phyloP scores from a whole-genome alignment of 2,113 vertebrate species.

The Mustela lutreola region DNA sequence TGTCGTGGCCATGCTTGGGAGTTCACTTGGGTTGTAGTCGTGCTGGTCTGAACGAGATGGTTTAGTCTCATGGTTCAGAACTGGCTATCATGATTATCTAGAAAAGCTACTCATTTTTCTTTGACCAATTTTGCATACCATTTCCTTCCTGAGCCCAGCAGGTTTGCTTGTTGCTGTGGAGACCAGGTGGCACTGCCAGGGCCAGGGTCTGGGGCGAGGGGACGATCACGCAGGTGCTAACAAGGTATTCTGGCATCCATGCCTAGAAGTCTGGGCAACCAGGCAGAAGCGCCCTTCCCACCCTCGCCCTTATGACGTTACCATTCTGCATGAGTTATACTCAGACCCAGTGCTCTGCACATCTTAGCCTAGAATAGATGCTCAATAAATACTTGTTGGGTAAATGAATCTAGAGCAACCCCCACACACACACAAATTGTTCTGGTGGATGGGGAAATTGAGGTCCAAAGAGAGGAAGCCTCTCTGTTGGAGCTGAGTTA shows the following conservation, averaged over 20 bases:
- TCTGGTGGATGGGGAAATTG: conserved; percentile 12
- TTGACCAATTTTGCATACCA: conserved; percentile 4
- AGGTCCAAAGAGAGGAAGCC: not conserved
- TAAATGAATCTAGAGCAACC: not conserved
- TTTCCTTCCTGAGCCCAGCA: conserved; percentile 39
- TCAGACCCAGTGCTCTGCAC: not conserved
- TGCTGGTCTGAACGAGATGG: not conserved
- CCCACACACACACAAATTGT: not conserved
- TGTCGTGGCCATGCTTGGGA: rapidly evolving
- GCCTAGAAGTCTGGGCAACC: not conserved
- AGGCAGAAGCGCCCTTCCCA: not conserved
- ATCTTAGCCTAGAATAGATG: not conserved
- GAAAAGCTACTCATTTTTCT: conserved; percentile 39
- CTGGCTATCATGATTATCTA: not conserved
- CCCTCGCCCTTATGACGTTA: not conserved
- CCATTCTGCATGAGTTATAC: not conserved
- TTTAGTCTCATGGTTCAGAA: not conserved
- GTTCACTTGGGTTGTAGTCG: no score
- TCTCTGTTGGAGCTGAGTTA: not conserved
- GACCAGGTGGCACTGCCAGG: not conserved
- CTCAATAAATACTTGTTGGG: not conserved
- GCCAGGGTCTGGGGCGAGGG: not conserved
- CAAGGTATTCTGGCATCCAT: not conserved
- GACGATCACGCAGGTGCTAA: not conserved
- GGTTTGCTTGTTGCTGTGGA: not conserved